Evolutionary conservation across 2,888 invertebrate genomes (phyloP).

Genomic region (Clusia tigrina): DNA sequence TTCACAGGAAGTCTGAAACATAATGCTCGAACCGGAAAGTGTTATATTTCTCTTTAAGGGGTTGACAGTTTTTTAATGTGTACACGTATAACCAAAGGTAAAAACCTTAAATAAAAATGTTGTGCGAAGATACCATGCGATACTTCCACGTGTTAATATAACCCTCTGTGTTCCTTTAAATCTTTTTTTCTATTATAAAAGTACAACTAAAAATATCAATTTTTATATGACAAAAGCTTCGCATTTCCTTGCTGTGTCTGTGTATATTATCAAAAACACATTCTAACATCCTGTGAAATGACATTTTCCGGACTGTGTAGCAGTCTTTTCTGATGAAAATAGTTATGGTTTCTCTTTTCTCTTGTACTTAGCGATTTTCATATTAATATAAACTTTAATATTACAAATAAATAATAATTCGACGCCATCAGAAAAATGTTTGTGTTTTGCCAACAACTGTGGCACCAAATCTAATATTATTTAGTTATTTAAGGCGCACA

Average conservation of each 20-base stretch:
- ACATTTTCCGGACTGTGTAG: slow-evolving; percentile 10
- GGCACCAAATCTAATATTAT: too few relatives aligned
- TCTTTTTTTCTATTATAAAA: too few relatives aligned
- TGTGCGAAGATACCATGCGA: neutral
- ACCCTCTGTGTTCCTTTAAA: neutral
- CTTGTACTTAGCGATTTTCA: neutral
- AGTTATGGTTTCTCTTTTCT: neutral
- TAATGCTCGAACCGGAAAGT: slow-evolving; percentile 19
- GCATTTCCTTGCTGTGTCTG: too few relatives aligned
- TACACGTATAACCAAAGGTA: too few relatives aligned
- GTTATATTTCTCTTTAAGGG: too few relatives aligned
- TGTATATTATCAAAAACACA: slow-evolving; percentile 53
- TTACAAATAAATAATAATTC: neutral
- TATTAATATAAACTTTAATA: neutral
- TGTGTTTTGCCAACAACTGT: too few relatives aligned
- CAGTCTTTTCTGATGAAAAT: neutral
- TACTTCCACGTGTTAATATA: neutral
- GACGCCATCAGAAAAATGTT: neutral
- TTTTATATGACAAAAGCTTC: neutral
- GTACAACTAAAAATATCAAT: neutral
- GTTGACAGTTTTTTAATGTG: too few relatives aligned
- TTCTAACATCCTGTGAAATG: slow-evolving; percentile 49
- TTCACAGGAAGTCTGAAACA: slow-evolving; percentile 30
- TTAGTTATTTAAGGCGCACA: too few relatives aligned
- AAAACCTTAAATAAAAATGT: neutral